phyloP scores from a whole-genome alignment of 2,888 invertebrate genomes.

The Empis stercorea region DNA sequence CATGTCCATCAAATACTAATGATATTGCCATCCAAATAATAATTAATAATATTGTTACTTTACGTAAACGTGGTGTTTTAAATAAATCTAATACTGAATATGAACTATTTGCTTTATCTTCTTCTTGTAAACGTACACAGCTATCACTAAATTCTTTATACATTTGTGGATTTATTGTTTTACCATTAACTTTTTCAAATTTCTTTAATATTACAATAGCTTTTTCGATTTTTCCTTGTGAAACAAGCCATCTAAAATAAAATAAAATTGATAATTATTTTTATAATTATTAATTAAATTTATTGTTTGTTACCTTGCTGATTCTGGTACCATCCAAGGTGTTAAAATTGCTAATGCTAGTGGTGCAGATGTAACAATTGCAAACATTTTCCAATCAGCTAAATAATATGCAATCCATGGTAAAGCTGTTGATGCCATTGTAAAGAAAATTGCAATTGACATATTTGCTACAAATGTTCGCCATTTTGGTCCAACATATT shows the following conservation, averaged over 20 bases:
- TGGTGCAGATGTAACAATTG: conserved; percentile 68
- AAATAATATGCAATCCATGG: conserved; percentile 77
- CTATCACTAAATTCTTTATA: conserved; percentile 55
- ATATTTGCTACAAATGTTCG: conserved; percentile 83
- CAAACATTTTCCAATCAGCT: conserved; percentile 65
- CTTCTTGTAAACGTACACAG: conserved; percentile 53
- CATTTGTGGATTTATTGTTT: conserved; percentile 57
- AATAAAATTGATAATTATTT: not conserved
- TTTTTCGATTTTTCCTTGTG: conserved; percentile 69
- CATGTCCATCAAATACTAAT: conserved; percentile 77
- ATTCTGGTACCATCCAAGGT: conserved; percentile 70
- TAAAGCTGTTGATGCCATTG: conserved; percentile 60
- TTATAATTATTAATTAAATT: conserved; percentile 2
- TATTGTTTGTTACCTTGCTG: conserved; percentile 51
- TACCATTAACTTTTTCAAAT: conserved; percentile 67
- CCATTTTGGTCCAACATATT: conserved; percentile 84
- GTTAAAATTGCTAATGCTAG: conserved; percentile 56
- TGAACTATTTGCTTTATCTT: conserved; percentile 52
- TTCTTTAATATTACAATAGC: conserved; percentile 65
- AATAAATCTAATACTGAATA: conserved; percentile 75
- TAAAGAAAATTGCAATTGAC: conserved; percentile 82
- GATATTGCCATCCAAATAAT: conserved; percentile 85
- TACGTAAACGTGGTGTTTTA: conserved; percentile 60
- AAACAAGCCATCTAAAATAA: conserved; percentile 53
- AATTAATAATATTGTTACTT: conserved; percentile 63